Evolutionary conservation across 2,113 vertebrate species (phyloP).

Genomic region (Camelus bactrianus): DNA sequence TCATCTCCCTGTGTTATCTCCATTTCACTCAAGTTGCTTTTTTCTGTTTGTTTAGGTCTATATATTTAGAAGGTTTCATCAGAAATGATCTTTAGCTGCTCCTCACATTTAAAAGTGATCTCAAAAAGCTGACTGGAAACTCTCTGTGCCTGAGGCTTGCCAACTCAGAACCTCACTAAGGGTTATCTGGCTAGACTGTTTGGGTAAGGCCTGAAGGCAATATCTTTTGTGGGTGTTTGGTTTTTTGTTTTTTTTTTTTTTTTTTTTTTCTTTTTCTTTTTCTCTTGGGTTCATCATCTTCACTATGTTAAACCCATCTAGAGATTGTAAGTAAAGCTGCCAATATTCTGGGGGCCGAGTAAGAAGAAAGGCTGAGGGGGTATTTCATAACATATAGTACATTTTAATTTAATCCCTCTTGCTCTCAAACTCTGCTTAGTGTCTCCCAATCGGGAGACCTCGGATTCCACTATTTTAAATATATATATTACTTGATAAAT

Average conservation of each 20-base stretch:
- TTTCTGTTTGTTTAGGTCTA: neutral
- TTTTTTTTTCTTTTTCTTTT: neutral
- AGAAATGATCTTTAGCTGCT: neutral
- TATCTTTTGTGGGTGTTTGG: neutral
- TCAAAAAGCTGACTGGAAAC: neutral
- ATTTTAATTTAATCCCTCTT: constrained; percentile 13
- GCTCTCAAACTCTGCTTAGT: neutral
- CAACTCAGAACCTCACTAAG: neutral
- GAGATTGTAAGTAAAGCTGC: constrained; percentile 4
- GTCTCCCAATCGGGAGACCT: neutral
- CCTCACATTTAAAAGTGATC: neutral
- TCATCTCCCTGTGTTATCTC: neutral
- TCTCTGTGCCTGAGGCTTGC: neutral
- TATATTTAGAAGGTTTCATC: neutral
- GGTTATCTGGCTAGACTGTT: neutral
- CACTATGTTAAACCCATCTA: neutral
- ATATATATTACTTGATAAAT: neutral
- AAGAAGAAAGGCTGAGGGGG: neutral
- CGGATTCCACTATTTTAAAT: neutral
- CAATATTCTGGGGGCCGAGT: neutral
- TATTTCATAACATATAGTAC: constrained; percentile 3
- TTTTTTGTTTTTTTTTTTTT: too few relatives aligned
- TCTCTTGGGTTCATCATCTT: neutral
- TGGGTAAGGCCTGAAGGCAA: neutral
- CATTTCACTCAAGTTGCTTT: neutral